Evolutionary conservation across 1,140 invertebrate genomes (phyloP).

Genomic region (Ceratosolen fusciceps): DNA sequence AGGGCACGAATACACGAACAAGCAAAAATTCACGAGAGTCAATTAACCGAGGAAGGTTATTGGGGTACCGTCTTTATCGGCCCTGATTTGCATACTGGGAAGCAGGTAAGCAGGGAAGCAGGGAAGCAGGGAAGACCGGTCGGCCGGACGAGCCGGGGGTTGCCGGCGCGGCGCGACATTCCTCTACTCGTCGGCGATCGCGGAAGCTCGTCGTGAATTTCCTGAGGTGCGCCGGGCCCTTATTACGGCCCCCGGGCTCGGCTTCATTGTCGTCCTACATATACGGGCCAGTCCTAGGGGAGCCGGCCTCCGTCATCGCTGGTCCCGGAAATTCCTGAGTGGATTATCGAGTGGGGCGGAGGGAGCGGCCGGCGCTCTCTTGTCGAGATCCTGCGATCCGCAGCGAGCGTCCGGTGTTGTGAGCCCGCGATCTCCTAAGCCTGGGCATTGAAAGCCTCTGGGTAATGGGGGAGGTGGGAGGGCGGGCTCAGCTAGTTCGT

Average conservation of each 20-base stretch:
- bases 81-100: conserved; percentile 25
- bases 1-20: neutral
- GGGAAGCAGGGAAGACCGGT: conserved; percentile 6
- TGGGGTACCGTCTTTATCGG: neutral
- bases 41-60: neutral
- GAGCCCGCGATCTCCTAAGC: no score
- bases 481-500: no score
- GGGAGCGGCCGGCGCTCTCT: no score
- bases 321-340: conserved; percentile 5
- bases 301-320: neutral
- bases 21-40: neutral
- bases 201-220: conserved; percentile 37
- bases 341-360: no score
- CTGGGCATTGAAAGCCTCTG: no score
- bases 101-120: neutral
- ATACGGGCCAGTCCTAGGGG: neutral
- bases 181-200: neutral
- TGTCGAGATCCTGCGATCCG: neutral
- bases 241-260: neutral
- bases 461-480: no score
- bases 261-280: conserved; percentile 21
- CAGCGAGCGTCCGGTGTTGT: no score
- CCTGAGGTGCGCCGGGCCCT: neutral
- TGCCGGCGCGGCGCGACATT: conserved; percentile 15
- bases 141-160: conserved; percentile 18